Conservation (phyloP, 2,888 invertebrate genomes). For the Pinctada fucata region DNA sequence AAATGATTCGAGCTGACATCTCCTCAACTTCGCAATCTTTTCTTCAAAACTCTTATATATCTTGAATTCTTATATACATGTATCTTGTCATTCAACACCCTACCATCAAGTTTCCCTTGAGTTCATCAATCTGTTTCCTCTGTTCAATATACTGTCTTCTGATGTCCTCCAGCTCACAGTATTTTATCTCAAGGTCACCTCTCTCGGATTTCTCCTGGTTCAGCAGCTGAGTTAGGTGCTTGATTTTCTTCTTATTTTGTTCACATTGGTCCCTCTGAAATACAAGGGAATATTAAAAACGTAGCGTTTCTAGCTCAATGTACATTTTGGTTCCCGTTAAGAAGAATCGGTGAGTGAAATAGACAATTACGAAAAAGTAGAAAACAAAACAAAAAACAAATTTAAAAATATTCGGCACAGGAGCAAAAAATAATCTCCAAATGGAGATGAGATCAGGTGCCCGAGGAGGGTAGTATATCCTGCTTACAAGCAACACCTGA, state of each 20-base stretch:
- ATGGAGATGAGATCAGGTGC: too few relatives aligned
- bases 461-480: too few relatives aligned
- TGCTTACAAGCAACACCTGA: too few relatives aligned
- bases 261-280: conserved; percentile 63
- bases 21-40: too few relatives aligned
- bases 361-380: neutral
- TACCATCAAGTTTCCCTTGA: conserved; percentile 50
- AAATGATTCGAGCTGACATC: too few relatives aligned
- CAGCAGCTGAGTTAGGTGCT: conserved; percentile 59
- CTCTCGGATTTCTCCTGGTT: conserved; percentile 58
- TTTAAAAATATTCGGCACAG: too few relatives aligned
- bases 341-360: too few relatives aligned
- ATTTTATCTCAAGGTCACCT: conserved; percentile 52
- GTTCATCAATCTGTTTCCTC: conserved; percentile 58
- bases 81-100: too few relatives aligned
- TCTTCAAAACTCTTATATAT: too few relatives aligned
- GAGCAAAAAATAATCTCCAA: too few relatives aligned
- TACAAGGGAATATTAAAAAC: neutral
- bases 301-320: neutral
- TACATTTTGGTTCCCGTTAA: too few relatives aligned
- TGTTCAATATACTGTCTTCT: conserved; percentile 61
- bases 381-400: neutral
- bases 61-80: too few relatives aligned
- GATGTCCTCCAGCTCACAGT: conserved; percentile 54
- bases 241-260: conserved; percentile 56